phyloP scores from a whole-genome alignment of 2,113 vertebrate genomes.

The Piprites chloris region DNA sequence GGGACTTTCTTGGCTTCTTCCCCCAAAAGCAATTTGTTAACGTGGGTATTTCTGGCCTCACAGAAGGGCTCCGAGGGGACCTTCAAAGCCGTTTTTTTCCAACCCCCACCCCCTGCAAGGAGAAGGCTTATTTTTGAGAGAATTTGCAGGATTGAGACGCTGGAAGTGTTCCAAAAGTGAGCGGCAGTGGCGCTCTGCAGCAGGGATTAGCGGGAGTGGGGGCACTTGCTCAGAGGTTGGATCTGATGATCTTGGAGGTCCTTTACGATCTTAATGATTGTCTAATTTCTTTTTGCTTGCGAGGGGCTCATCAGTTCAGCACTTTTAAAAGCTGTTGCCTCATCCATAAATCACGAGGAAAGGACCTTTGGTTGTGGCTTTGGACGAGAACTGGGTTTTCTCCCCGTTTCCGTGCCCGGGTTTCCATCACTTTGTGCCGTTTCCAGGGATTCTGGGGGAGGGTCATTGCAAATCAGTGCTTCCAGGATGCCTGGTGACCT shows the following conservation, averaged over 20 bases:
- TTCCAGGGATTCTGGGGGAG: no score
- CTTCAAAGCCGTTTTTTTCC: not conserved
- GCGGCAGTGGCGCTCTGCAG: not conserved
- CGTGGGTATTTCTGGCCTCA: not conserved
- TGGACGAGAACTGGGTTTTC: no score
- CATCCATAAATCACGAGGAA: not conserved
- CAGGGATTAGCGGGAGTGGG: fast-evolving
- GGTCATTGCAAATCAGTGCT: no score
- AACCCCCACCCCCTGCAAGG: not conserved
- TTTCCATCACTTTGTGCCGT: no score
- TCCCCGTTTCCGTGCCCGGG: no score
- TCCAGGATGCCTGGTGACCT: no score
- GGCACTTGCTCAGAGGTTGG: not conserved
- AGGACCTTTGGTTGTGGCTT: not conserved
- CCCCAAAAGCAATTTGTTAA: not conserved
- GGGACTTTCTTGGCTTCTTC: not conserved
- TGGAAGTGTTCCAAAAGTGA: not conserved
- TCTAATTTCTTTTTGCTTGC: not conserved
- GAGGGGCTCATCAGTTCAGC: not conserved
- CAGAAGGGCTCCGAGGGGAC: not conserved
- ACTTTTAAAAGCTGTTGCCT: not conserved
- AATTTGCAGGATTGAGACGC: not conserved
- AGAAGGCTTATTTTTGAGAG: not conserved
- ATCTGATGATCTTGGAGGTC: not conserved
- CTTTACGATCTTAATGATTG: not conserved